Conservation (phyloP, 2,113 vertebrate genomes). For the Notothenia coriiceps region DNA sequence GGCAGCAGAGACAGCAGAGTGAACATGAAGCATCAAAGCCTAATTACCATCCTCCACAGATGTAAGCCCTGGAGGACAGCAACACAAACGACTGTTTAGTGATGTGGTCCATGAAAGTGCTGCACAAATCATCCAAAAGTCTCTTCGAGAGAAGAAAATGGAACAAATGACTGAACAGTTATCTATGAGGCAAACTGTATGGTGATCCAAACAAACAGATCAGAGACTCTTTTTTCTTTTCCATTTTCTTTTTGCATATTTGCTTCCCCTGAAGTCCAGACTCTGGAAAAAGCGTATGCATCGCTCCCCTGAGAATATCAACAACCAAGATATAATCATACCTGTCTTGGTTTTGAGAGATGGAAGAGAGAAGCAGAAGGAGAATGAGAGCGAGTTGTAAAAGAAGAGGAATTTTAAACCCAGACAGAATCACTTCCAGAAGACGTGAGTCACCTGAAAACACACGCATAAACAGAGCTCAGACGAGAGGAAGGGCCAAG, state of each 20-base stretch:
- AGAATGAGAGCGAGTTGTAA: constrained; percentile 57
- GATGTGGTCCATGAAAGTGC: constrained; percentile 45
- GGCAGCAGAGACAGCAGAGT: constrained; percentile 16
- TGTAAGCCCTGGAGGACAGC: constrained; percentile 32
- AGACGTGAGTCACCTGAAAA: constrained; percentile 79
- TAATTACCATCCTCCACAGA: constrained; percentile 49
- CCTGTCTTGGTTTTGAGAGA: constrained; percentile 70
- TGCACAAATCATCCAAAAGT: constrained; percentile 63
- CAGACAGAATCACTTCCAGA: constrained; percentile 81
- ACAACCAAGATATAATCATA: constrained; percentile 75
- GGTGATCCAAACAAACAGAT: constrained; percentile 60
- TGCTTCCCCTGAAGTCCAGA: constrained; percentile 43
- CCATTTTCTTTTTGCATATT: constrained; percentile 29
- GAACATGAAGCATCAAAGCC: constrained; percentile 42
- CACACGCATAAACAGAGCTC: constrained; percentile 54
- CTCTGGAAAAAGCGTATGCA: constrained; percentile 65
- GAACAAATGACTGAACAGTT: constrained; percentile 73
- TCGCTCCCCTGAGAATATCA: constrained; percentile 63
- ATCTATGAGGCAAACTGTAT: constrained; percentile 68
- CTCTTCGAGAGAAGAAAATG: constrained; percentile 58
- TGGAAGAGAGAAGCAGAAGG: constrained; percentile 44
- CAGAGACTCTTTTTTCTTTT: constrained; percentile 24
- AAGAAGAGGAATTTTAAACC: constrained; percentile 75
- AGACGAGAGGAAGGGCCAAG: constrained; percentile 39
- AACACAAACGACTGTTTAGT: constrained; percentile 56